Conservation (phyloP, 2,888 invertebrate genomes). For the Euplexia lucipara region DNA sequence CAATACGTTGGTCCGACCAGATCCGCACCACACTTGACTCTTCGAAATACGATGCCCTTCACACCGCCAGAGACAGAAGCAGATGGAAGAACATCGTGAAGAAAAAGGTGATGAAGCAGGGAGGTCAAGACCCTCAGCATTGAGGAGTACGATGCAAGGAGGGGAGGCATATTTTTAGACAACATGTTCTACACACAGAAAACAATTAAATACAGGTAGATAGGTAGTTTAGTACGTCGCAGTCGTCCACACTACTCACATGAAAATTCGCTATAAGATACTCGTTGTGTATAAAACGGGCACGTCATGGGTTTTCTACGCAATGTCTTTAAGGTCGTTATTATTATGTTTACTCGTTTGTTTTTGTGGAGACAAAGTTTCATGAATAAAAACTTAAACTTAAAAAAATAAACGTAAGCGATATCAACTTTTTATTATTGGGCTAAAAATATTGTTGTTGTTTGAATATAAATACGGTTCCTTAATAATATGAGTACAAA, state of each 20-base stretch:
- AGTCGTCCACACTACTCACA: background rate
- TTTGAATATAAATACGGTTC: too few species aligned
- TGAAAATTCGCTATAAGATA: conserved; percentile 3
- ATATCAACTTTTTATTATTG: conserved; percentile 15
- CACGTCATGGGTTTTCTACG: background rate
- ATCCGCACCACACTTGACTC: too few species aligned
- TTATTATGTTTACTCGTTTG: background rate
- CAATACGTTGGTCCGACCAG: too few species aligned
- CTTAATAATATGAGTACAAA: too few species aligned
- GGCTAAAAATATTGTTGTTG: too few species aligned
- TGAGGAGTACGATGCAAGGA: background rate
- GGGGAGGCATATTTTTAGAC: background rate
- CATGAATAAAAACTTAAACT: conserved; percentile 6
- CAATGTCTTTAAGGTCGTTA: background rate
- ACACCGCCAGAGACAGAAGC: too few species aligned
- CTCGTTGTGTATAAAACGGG: background rate
- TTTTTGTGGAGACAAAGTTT: conserved; percentile 5
- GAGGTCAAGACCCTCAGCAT: too few species aligned
- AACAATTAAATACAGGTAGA: background rate
- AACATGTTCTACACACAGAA: background rate
- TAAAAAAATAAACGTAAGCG: conserved; percentile 8
- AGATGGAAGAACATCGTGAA: too few species aligned
- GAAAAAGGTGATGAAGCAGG: too few species aligned
- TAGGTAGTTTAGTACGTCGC: background rate
- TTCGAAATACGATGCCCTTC: too few species aligned